Base-by-base conservation (phyloP, 2,113 vertebrate species). In the human (Homo sapiens) region DNA sequence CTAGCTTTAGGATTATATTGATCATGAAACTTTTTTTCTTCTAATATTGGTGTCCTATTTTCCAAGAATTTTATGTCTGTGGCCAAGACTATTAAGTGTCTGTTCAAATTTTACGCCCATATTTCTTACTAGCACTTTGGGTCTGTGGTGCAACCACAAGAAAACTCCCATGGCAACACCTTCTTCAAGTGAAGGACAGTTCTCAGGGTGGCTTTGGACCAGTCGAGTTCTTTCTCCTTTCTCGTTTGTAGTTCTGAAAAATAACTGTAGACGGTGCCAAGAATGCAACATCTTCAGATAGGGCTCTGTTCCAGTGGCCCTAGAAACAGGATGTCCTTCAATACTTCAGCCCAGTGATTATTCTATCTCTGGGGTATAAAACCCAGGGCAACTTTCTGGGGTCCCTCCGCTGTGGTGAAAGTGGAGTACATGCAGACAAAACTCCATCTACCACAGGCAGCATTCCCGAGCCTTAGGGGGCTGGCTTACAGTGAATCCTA, bases 1-100 rank as follows among this genome's bases (percentile, higher is more conserved):
- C 2, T 99, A 99, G 99, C 99, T 99, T 94, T 99, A 99, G 98
- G 99, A 99, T 98, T 99, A 99, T 98, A 99, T 99, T 97, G 99
- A 99, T n/a, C 99, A 99, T 3, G 99, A 99, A 98, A 99, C 99
- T 0, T 99, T 99, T 59, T 99, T 99, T 93, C 99, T n/a, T 99
- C 99, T 3, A 99, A 99, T 98, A 99, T 99, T 1, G 99, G 99
- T 99, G 94, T 99, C 50, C 99, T 99, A 22, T 99, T 99, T 70
- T 99, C 99, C 81, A 99, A 99, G 98, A 99, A 99, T 97, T 99
- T 99, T 98, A 99, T 99, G 99, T 99, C 99, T 0, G 99, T 99
- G 98, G 99, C 99, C 93, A 99, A 99, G 98, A 99, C 99, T 13
- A 99, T 99, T 97, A 99, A 99, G 98, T 98, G 99, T 40, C 98